Conservation (phyloP, 2,797 vertebrate species). For the Hapalemur alaotrensis region DNA sequence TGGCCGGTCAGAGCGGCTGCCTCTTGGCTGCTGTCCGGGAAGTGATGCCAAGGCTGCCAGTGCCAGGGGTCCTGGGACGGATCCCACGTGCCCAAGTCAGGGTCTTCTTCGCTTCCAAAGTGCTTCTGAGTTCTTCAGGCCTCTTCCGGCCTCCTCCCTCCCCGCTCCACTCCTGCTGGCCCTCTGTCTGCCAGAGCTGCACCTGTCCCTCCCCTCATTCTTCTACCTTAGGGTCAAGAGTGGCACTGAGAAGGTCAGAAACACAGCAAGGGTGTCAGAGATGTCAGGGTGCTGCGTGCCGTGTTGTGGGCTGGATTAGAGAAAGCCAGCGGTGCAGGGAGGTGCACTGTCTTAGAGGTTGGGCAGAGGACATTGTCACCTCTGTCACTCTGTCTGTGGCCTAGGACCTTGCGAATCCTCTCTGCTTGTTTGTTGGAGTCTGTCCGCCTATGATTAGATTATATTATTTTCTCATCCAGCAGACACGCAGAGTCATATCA, state of each 20-base stretch:
- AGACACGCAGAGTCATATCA: neutral
- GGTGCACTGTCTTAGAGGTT: neutral
- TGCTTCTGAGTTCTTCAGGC: neutral
- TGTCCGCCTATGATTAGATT: neutral
- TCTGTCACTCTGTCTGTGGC: neutral
- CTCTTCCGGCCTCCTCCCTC: neutral
- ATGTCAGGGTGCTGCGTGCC: neutral
- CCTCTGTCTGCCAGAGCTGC: neutral
- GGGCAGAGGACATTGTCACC: neutral
- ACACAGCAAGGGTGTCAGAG: neutral
- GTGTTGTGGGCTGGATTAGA: neutral
- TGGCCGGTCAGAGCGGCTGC: neutral
- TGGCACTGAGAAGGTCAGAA: neutral
- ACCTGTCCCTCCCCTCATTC: fast-evolving
- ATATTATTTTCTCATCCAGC: neutral
- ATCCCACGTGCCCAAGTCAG: neutral
- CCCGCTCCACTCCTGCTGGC: too few species aligned
- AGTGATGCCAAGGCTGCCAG: neutral
- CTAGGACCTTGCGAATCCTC: neutral
- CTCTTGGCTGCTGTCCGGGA: neutral
- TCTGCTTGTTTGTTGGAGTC: neutral
- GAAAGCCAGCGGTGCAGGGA: neutral
- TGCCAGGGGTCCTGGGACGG: neutral
- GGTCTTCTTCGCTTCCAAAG: neutral
- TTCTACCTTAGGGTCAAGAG: neutral